These are phyloP conservation scores for Eurypyga helias DNA, from an alignment of 2,113 vertebrate species.

Conservation along the genomic window DNA sequence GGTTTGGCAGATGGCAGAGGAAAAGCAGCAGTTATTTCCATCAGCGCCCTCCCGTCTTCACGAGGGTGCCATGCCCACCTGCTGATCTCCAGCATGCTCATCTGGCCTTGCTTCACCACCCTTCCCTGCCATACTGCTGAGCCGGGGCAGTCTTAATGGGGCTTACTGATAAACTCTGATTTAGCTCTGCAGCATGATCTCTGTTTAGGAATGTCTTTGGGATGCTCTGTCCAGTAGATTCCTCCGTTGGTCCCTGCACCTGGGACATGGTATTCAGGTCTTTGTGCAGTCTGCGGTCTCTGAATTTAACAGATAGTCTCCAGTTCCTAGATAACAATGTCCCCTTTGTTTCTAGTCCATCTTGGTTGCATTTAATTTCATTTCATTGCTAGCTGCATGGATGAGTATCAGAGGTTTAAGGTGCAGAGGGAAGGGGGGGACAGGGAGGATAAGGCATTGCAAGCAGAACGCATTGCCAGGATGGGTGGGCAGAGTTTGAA, in stretches of 20 bases:
- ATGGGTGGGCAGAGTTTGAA: background rate
- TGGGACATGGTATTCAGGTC: background rate
- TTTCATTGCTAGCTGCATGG: background rate
- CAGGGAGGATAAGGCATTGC: background rate
- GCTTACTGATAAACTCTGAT: background rate
- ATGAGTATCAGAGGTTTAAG: background rate
- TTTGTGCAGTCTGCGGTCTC: background rate
- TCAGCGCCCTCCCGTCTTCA: background rate
- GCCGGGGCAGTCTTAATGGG: background rate
- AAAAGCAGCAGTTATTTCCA: background rate
- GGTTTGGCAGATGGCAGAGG: constrained; percentile 24
- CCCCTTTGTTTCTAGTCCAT: background rate
- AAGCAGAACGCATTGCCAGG: background rate
- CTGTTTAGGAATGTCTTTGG: background rate
- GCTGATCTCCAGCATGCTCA: background rate
- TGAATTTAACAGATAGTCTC: background rate
- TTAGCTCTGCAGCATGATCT: rapidly evolving
- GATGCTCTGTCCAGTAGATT: background rate
- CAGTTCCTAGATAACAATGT: background rate
- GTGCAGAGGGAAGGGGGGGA: background rate
- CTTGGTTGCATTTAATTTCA: background rate
- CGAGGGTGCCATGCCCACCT: background rate
- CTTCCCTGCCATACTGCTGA: rapidly evolving
- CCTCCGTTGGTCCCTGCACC: background rate
- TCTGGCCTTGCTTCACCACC: background rate